Conservation (phyloP, 2,888 invertebrate species). For the Mamestra brassicae region DNA sequence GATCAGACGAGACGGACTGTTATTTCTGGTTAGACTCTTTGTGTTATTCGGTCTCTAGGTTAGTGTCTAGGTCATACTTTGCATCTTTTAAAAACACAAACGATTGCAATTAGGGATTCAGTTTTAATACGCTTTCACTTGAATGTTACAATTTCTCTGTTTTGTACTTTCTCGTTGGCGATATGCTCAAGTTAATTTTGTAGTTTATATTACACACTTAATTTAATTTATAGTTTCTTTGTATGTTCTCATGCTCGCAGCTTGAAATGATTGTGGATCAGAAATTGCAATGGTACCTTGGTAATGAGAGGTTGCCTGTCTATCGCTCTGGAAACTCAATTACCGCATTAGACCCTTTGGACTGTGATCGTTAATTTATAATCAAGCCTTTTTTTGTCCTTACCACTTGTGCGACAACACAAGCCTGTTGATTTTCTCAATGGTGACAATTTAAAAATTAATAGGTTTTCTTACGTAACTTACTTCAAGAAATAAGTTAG, state of each 20-base stretch:
- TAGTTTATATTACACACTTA: constrained; percentile 43
- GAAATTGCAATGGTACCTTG: constrained; percentile 33
- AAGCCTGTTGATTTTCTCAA: not conserved
- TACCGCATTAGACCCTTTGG: constrained; percentile 25
- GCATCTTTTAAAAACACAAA: constrained; percentile 36
- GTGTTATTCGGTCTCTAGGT: constrained; percentile 75
- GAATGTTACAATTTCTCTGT: constrained; percentile 35
- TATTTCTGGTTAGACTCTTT: constrained; percentile 70
- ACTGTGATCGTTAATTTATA: constrained; percentile 13
- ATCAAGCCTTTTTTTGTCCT: constrained; percentile 1
- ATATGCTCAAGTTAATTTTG: constrained; percentile 33
- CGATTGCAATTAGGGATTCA: constrained; percentile 31
- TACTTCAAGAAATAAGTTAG: not conserved
- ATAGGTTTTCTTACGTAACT: not conserved
- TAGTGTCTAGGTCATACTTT: constrained; percentile 68
- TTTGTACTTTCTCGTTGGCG: constrained; percentile 43
- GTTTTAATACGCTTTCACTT: constrained; percentile 54
- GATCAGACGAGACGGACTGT: constrained; percentile 75
- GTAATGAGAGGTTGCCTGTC: constrained; percentile 30
- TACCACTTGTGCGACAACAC: not conserved
- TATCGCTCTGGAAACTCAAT: constrained; percentile 23
- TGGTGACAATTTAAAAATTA: not conserved
- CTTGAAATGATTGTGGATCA: constrained; percentile 27
- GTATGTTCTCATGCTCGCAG: constrained; percentile 35
- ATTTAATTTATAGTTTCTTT: constrained; percentile 30